Evolutionary conservation across 2,113 vertebrate species (phyloP).

Genomic region (Uropsilus gracilis): DNA sequence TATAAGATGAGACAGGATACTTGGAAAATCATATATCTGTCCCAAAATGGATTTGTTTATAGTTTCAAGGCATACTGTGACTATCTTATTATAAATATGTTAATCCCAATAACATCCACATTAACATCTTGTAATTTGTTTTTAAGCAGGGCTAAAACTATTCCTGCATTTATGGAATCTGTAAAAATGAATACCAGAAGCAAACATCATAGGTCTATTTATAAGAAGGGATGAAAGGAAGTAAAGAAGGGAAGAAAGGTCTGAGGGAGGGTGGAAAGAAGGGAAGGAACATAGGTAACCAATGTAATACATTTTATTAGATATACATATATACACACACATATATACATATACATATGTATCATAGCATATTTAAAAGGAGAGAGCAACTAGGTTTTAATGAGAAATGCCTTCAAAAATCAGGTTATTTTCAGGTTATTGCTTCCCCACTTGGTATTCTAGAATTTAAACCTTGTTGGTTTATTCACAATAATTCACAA

Average conservation of each 20-base stretch:
- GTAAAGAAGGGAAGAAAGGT: too few relatives aligned
- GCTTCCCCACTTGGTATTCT: background rate
- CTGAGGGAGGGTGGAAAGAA: background rate
- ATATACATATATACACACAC: background rate
- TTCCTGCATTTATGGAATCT: background rate
- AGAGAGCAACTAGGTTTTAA: background rate
- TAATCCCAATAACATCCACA: background rate
- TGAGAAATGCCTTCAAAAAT: background rate
- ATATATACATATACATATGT: background rate
- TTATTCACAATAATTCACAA: background rate
- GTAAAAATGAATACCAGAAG: background rate
- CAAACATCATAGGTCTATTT: background rate
- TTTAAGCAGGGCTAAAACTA: background rate
- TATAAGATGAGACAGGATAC: background rate
- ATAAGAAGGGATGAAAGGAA: background rate
- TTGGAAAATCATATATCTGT: background rate
- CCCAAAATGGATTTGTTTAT: background rate
- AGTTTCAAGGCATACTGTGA: background rate
- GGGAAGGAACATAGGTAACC: background rate
- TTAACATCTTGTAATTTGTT: background rate
- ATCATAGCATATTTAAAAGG: background rate
- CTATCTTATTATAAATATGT: background rate
- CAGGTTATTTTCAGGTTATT: background rate
- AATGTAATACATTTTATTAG: background rate
- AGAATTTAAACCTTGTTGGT: background rate